phyloP scores from a whole-genome alignment of 2,888 invertebrate species.

The Bombylius discolor region DNA sequence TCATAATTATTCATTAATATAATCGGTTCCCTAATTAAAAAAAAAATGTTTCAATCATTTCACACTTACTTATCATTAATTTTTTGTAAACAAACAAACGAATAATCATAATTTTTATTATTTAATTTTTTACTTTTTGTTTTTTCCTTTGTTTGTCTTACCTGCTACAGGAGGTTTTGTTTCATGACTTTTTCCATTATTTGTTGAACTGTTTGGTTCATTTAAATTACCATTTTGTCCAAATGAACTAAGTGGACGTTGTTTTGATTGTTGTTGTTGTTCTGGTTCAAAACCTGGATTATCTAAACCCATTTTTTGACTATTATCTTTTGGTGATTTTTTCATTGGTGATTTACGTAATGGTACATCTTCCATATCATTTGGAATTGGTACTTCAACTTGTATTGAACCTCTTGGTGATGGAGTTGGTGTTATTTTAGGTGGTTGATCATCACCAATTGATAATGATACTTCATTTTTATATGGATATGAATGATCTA shows the following conservation, averaged over 20 bases:
- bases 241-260: constrained; percentile 17
- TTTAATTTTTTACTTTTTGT: too few relatives aligned
- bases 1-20: too few relatives aligned
- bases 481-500: constrained; percentile 13
- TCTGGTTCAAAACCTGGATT: constrained; percentile 16
- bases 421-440: constrained; percentile 16
- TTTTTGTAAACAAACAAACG: too few relatives aligned
- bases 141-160: background rate
- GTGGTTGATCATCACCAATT: constrained; percentile 14
- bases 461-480: constrained; percentile 17
- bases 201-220: constrained; percentile 8
- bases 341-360: constrained; percentile 10
- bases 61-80: too few relatives aligned
- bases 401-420: constrained; percentile 11
- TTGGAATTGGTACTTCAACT: constrained; percentile 8
- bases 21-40: too few relatives aligned
- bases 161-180: constrained; percentile 10
- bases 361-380: constrained; percentile 12
- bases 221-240: constrained; percentile 14
- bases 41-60: too few relatives aligned
- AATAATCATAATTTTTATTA: too few relatives aligned
- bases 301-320: constrained; percentile 14
- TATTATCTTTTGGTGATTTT: constrained; percentile 12
- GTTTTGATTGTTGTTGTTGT: constrained; percentile 2
- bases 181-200: constrained; percentile 13